A percentile compares a stretch with the other conserved stretches of the same genome.
Conservation (phyloP, 2,113 vertebrate species). For the Progne subis region DNA sequence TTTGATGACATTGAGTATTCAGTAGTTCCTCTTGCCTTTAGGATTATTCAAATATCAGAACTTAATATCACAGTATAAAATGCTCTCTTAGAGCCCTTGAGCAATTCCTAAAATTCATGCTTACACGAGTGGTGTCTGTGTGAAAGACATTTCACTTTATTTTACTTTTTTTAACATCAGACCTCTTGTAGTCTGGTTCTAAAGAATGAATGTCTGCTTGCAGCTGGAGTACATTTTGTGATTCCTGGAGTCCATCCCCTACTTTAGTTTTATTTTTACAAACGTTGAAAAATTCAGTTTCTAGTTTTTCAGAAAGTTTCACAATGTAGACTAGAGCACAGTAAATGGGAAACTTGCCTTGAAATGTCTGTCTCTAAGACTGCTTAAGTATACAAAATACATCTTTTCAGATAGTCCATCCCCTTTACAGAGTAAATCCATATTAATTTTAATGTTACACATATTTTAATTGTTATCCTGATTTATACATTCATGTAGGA, state of each 20-base stretch:
- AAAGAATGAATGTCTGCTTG: background rate
- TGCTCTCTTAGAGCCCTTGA: background rate
- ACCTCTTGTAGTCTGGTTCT: background rate
- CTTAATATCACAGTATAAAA: background rate
- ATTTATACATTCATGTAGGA: background rate
- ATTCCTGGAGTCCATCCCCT: background rate
- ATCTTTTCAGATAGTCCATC: background rate
- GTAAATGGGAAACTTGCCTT: background rate
- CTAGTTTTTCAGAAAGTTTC: background rate
- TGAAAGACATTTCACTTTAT: accelerated
- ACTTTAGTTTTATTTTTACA: background rate
- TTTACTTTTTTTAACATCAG: background rate
- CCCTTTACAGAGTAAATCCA: background rate
- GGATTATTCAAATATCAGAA: background rate
- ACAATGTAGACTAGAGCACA: background rate
- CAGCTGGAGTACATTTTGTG: background rate
- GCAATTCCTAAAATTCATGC: background rate
- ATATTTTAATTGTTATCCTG: background rate
- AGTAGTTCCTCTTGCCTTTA: background rate
- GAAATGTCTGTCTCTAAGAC: background rate
- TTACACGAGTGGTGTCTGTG: accelerated
- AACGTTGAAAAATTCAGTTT: background rate
- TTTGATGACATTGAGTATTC: background rate
- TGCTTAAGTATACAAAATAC: background rate
- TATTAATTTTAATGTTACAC: background rate